A percentile compares a stretch with the other conserved stretches of the same genome.
phyloP scores from a whole-genome alignment of 2,113 vertebrate species.

The Chiloscyllium plagiosum region DNA sequence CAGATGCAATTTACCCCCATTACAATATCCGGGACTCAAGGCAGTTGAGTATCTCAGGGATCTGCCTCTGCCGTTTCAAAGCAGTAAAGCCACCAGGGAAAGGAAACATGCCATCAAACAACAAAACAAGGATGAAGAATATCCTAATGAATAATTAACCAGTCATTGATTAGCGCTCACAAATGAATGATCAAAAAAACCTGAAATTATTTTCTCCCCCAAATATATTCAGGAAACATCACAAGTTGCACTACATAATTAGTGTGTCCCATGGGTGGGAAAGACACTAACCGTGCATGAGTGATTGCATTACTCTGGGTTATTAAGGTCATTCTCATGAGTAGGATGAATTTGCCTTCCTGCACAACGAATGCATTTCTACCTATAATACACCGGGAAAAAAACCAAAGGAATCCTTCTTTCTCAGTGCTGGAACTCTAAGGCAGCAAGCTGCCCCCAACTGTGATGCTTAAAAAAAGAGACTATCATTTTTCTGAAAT shows the following conservation, averaged over 20 bases:
- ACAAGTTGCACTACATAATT: constrained; percentile 14
- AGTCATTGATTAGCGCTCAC: constrained; percentile 25
- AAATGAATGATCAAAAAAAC: constrained; percentile 35
- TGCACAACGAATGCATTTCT: neutral
- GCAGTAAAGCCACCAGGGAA: neutral
- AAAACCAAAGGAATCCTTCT: constrained; percentile 2
- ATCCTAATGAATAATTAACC: constrained; percentile 36
- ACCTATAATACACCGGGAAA: neutral
- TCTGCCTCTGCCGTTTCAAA: neutral
- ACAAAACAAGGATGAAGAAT: constrained; percentile 14
- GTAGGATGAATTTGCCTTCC: constrained; percentile 5
- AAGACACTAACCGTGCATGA: neutral
- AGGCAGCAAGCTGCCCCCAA: neutral
- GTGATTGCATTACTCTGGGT: constrained; percentile 12
- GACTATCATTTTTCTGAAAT: neutral
- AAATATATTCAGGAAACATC: constrained; percentile 34
- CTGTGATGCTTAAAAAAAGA: neutral
- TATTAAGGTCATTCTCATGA: constrained; percentile 28
- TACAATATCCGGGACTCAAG: neutral
- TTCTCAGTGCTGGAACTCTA: neutral
- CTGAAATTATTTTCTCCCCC: constrained; percentile 19
- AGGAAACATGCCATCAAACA: neutral
- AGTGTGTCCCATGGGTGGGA: neutral
- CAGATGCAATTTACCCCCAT: neutral
- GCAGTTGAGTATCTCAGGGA: neutral